Evolutionary conservation across 2,888 invertebrate species (phyloP).

Genomic region (Bimastos eiseni): DNA sequence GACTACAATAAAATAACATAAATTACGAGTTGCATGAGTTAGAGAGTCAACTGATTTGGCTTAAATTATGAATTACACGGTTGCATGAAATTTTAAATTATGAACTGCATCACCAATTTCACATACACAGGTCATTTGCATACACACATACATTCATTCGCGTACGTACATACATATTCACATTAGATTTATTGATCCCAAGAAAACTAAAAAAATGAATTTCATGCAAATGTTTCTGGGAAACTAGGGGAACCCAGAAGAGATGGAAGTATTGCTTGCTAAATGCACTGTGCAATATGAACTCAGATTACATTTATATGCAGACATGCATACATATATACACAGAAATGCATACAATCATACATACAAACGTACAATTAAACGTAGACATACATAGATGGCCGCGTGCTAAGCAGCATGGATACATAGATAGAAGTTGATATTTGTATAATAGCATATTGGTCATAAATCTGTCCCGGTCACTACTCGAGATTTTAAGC

Average conservation of each 20-base stretch:
- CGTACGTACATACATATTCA: not conserved
- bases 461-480: not conserved
- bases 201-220: not conserved
- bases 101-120: not conserved
- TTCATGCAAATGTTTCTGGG: not conserved
- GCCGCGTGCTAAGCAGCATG: not conserved
- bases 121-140: not conserved
- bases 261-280: not conserved
- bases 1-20: constrained; percentile 24
- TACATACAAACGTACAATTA: not conserved
- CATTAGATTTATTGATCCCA: not conserved
- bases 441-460: not conserved
- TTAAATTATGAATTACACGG: not conserved
- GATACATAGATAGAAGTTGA: not conserved
- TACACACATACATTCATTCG: not conserved
- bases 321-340: not conserved
- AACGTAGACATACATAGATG: not conserved
- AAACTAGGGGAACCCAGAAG: not conserved
- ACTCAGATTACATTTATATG: not conserved
- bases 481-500: not conserved
- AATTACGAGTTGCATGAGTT: not conserved
- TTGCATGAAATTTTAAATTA: not conserved
- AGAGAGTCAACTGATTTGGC: not conserved
- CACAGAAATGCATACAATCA: not conserved
- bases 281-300: not conserved